These are phyloP conservation scores for Leptinotarsa lineolata DNA, from an alignment of 1,140 invertebrate genomes.

Conservation along the genomic window DNA sequence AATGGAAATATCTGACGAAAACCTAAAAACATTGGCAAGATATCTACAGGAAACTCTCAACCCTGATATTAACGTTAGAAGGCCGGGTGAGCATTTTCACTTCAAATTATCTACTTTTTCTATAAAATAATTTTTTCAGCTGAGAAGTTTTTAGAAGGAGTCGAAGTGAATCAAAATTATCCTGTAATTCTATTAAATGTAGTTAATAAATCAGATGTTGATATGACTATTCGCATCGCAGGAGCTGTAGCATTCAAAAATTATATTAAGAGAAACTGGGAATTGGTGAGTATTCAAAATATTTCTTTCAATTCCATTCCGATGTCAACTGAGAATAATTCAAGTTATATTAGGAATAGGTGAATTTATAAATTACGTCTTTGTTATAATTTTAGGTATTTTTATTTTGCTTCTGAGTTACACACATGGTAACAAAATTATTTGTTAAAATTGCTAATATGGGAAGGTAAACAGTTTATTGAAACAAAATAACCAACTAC, in stretches of 20 bases:
- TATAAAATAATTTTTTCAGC: constrained; percentile 62
- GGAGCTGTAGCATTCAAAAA: constrained; percentile 96
- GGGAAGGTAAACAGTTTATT: no score
- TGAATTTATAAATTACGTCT: no score
- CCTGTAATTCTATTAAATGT: constrained; percentile 83
- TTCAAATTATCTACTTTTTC: not conserved
- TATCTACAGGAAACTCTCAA: constrained; percentile 90
- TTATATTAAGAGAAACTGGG: constrained; percentile 95
- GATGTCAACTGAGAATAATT: no score
- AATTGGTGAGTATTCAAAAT: constrained; percentile 67
- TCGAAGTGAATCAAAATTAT: constrained; percentile 91
- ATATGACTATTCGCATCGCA: constrained; percentile 81
- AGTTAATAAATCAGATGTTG: constrained; percentile 77
- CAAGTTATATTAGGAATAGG: no score
- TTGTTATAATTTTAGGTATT: no score
- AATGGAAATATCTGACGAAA: constrained; percentile 85
- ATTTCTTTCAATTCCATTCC: not conserved
- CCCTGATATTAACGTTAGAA: constrained; percentile 76
- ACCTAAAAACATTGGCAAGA: constrained; percentile 76
- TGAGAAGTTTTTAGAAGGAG: constrained; percentile 89
- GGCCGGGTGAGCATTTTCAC: constrained; percentile 69
- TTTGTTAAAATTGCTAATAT: no score
- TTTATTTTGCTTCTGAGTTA: no score
- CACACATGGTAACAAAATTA: no score
- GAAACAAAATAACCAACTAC: no score